Base-by-base conservation (phyloP, 2,888 invertebrate genomes). In the Oxytorus armatus region DNA sequence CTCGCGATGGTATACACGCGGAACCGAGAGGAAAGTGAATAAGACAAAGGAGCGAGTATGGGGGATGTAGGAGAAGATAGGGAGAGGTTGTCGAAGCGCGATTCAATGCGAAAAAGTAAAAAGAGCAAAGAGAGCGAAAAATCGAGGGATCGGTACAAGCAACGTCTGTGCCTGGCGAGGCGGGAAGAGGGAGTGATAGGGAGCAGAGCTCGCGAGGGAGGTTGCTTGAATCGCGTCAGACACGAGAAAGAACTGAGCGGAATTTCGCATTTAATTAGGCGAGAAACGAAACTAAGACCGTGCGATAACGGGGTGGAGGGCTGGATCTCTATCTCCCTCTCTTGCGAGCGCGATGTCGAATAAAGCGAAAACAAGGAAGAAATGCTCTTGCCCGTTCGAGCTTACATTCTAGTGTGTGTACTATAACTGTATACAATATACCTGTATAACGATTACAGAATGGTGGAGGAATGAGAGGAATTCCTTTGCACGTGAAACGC, bases 261-360 rank as follows among this genome's bases (percentile, higher is more conserved):
- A 89, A 89, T 89, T 88, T 88, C 86, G 86, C 87, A 88, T 89
- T 89, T 89, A 89, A 89, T 89, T 89, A 89, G 86, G 77, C 70
- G 79, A 72, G 79, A 84, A 86, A 84, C 82, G 85, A 86, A 87
- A 83, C 84, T 77, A 72, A 82, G 81, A 82, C 76, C 61, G 21
- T 47, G 57, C 68, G 47, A 73, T 72, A 76, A 79, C 73, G 51
- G 69, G 70, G 36, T 18, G 4, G 33, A 21, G 51, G 39, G 8
- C 18, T 82, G 10, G n/a, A 8, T 1, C 47, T 49, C 65, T 53
- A 21, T 77, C 72, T 80, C 82, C 82, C 79, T 79, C 80, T 70
- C 82, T 70, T 55, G 79, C 84, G 44, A 66, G 66, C 18, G 18
- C 59, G 42, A 53, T 59, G 65, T 44, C 51, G 65, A 66, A 79